Conservation (phyloP, 2,888 invertebrate genomes). For the Sacculina carcini region DNA sequence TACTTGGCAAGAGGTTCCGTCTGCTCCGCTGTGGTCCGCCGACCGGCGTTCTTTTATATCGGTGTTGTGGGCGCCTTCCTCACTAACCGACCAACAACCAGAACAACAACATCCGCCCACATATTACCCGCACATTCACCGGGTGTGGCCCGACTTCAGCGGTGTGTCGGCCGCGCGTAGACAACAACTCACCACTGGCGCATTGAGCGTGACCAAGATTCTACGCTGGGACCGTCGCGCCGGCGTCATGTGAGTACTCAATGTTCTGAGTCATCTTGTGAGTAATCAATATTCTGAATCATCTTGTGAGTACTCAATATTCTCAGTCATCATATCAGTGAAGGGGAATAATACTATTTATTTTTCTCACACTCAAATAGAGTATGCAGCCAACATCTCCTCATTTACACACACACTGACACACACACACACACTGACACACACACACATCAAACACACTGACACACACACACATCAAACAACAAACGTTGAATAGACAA, state of each 20-base stretch:
- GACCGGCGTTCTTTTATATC: constrained; percentile 41
- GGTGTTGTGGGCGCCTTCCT: constrained; percentile 35
- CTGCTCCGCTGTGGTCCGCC: constrained; percentile 37
- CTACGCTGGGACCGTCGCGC: constrained; percentile 38
- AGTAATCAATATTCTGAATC: no score
- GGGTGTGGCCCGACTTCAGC: constrained; percentile 13
- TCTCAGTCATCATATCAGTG: no score
- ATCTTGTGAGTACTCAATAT: no score
- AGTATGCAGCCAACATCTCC: no score
- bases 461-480: not conserved
- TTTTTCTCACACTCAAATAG: no score
- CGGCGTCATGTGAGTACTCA: constrained; percentile 33
- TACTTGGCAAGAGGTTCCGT: constrained; percentile 37
- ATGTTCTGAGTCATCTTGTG: not conserved
- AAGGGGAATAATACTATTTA: no score
- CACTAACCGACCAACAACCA: constrained; percentile 23
- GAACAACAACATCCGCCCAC: no score
- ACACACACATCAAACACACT: no score
- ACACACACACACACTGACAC: not conserved
- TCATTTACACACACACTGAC: not conserved
- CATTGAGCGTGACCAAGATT: constrained; percentile 42
- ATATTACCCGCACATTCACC: constrained; percentile 19
- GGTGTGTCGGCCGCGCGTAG: constrained; percentile 7
- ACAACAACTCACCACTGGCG: constrained; percentile 30
- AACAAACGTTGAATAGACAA: not conserved